These are phyloP conservation scores for Akabosia matsudoensis DNA, from an alignment of 1,140 invertebrate genomes.

Conservation along the genomic window DNA sequence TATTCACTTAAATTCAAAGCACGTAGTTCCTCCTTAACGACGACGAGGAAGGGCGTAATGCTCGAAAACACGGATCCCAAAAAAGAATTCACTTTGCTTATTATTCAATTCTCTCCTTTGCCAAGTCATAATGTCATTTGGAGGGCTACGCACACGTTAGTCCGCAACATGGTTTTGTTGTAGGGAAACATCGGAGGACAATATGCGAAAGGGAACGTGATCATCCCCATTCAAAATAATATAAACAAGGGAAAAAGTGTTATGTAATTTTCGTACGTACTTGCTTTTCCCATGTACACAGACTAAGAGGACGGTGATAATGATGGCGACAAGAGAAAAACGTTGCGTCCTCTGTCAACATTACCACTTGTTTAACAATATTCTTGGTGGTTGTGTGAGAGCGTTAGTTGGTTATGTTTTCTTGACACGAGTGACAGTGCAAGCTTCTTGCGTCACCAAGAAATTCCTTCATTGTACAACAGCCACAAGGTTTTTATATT, in stretches of 20 bases:
- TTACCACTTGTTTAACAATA: neutral
- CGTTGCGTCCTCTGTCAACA: neutral
- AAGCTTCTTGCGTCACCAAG: neutral
- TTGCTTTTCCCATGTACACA: too few relatives aligned
- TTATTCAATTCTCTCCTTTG: slow-evolving; percentile 4
- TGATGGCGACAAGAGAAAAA: neutral
- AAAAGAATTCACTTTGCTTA: slow-evolving; percentile 8
- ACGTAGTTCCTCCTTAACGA: neutral
- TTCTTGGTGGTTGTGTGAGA: neutral
- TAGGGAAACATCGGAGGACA: neutral
- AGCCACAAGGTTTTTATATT: neutral
- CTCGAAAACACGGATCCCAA: neutral
- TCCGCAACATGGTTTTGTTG: too few relatives aligned
- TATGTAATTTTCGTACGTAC: too few relatives aligned
- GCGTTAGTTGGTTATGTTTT: too few relatives aligned
- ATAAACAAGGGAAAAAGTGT: neutral
- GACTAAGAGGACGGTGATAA: neutral
- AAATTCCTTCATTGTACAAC: neutral
- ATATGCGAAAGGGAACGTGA: too few relatives aligned
- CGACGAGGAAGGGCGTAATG: neutral
- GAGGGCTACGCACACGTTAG: too few relatives aligned
- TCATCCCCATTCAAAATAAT: too few relatives aligned
- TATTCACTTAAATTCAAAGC: neutral
- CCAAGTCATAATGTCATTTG: neutral
- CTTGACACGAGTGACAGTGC: too few relatives aligned